Evolutionary conservation across 2,797 vertebrate genomes (phyloP).

Genomic region (Discoglossus pictus): DNA sequence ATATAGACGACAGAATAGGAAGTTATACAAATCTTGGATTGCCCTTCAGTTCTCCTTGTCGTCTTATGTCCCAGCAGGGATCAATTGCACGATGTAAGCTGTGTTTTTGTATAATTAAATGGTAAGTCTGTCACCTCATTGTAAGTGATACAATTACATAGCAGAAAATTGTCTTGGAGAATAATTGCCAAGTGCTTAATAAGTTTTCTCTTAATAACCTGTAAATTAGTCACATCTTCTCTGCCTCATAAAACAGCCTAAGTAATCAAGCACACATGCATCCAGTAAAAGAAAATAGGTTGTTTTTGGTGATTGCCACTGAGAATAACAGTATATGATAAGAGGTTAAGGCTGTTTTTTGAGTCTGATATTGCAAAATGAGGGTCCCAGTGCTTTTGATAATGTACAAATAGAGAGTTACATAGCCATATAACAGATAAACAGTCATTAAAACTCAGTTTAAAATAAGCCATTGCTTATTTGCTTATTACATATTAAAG

Average conservation of each 20-base stretch:
- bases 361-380: too few relatives aligned
- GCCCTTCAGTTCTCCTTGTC: conserved; percentile 19
- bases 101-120: conserved; percentile 31
- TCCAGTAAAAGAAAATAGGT: conserved; percentile 8
- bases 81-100: conserved; percentile 7
- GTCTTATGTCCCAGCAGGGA: conserved; percentile 20
- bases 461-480: too few relatives aligned
- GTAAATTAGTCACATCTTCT: conserved; percentile 23
- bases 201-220: conserved; percentile 41
- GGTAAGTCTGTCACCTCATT: conserved; percentile 14
- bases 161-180: conserved; percentile 38
- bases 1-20: not conserved
- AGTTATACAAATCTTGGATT: not conserved
- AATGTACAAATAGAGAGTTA: too few relatives aligned
- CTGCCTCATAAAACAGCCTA: conserved; percentile 19
- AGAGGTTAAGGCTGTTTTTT: too few relatives aligned
- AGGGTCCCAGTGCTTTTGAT: too few relatives aligned
- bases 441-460: too few relatives aligned
- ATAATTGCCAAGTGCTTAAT: conserved; percentile 39
- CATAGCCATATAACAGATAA: too few relatives aligned
- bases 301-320: not conserved
- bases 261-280: conserved; percentile 20
- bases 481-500: too few relatives aligned
- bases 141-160: conserved; percentile 36
- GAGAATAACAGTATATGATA: too few relatives aligned